Evolutionary conservation across 2,113 vertebrate species (phyloP).

Genomic region (Prunella fulvescens): DNA sequence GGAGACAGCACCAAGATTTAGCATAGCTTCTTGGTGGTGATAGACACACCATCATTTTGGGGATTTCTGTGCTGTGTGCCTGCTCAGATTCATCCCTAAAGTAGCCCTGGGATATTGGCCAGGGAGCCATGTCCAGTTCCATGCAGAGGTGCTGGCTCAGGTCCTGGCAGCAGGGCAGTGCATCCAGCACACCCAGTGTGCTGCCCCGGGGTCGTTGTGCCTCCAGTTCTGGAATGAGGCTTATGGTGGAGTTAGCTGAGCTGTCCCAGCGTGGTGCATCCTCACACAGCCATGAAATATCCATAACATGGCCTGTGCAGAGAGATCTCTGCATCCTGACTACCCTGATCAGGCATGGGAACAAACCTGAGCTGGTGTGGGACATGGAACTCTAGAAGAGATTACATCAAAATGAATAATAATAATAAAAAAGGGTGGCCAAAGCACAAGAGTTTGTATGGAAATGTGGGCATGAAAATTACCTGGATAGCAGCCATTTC

Average conservation of each 20-base stretch:
- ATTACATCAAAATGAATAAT: background rate
- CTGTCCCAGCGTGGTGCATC: background rate
- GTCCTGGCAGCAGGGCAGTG: background rate
- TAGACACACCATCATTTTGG: fast-evolving
- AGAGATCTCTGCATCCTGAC: background rate
- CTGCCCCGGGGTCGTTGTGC: background rate
- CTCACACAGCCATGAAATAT: background rate
- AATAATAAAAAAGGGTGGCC: background rate
- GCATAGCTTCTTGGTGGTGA: background rate
- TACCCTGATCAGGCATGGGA: background rate
- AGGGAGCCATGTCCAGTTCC: background rate
- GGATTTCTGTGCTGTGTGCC: background rate
- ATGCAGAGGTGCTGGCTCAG: background rate
- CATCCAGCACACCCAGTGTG: fast-evolving
- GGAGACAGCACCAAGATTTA: background rate
- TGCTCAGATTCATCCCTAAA: background rate
- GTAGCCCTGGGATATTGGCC: background rate
- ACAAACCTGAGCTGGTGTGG: background rate
- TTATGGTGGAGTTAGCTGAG: background rate
- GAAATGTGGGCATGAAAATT: background rate
- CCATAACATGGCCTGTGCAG: background rate
- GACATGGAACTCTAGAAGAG: background rate
- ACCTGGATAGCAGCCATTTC: background rate
- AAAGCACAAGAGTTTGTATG: background rate
- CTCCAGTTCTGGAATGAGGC: background rate